Conservation (phyloP, 1,140 invertebrate species). For the Leguminivora glycinivorella region DNA sequence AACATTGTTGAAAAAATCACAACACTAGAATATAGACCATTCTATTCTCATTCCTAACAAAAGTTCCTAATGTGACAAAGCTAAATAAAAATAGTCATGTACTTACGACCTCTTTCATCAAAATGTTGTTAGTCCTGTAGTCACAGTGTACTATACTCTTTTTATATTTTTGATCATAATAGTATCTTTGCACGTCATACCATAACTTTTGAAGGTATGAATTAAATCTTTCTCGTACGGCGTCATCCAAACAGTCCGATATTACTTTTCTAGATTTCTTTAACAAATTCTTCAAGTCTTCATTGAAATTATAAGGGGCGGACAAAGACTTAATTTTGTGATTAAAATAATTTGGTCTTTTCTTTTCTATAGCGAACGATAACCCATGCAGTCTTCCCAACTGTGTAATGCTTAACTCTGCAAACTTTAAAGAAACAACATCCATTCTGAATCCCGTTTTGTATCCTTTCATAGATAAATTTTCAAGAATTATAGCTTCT, state of each 20-base stretch:
- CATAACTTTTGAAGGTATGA: background rate
- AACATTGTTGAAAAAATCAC: no score
- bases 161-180: background rate
- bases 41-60: no score
- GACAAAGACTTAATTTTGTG: conserved; percentile 40
- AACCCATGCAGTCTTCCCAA: conserved; percentile 48
- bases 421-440: conserved; percentile 39
- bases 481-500: conserved; percentile 43
- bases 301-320: conserved; percentile 31
- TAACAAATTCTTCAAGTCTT: conserved; percentile 33
- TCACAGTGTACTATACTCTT: conserved; percentile 46
- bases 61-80: no score
- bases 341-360: conserved; percentile 51
- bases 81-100: no score
- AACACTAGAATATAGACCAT: no score
- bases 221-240: conserved; percentile 26
- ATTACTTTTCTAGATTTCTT: conserved; percentile 24
- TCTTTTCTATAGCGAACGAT: conserved; percentile 41
- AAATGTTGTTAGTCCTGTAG: conserved; percentile 45
- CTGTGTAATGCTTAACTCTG: conserved; percentile 38
- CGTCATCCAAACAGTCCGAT: conserved; percentile 6
- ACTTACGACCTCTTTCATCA: conserved; percentile 39
- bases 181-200: background rate
- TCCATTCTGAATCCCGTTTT: conserved; percentile 39
- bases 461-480: conserved; percentile 38